Conservation (phyloP, 2,113 vertebrate species). For the Brevimyrus niger region DNA sequence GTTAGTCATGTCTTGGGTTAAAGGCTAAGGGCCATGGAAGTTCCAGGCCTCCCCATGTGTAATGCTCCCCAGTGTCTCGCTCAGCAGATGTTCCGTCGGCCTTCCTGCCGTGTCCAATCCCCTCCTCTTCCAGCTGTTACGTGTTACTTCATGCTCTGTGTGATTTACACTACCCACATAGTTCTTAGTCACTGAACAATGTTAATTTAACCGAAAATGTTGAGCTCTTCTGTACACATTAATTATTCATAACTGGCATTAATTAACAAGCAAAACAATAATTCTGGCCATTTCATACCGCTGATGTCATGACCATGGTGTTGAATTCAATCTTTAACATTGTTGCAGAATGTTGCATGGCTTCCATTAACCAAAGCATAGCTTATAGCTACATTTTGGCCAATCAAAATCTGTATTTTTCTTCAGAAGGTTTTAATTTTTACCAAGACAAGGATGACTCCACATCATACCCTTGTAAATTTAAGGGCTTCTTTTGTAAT, state of each 20-base stretch:
- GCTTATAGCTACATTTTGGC: not conserved
- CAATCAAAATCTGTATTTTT: not conserved
- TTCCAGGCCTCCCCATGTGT: slow-evolving; percentile 46
- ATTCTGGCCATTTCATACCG: not conserved
- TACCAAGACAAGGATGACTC: not conserved
- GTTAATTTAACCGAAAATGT: not conserved
- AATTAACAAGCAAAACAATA: not conserved
- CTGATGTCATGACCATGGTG: not conserved
- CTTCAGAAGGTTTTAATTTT: slow-evolving; percentile 9
- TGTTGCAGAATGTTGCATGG: not conserved
- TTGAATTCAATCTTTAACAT: not conserved
- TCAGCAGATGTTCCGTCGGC: slow-evolving; percentile 35
- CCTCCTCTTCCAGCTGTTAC: not conserved
- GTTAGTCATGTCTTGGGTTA: not conserved
- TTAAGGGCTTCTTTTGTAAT: not conserved
- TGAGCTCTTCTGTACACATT: not conserved
- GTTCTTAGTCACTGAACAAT: not conserved
- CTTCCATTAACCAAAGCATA: not conserved
- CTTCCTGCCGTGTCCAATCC: not conserved
- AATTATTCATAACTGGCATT: not conserved
- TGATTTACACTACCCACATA: not conserved
- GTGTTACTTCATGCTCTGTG: not conserved
- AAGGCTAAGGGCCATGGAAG: slow-evolving; percentile 16
- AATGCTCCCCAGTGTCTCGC: slow-evolving; percentile 40
- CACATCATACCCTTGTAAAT: not conserved